phyloP scores from a whole-genome alignment of 2,888 invertebrate genomes.

The Oligia strigilis region DNA sequence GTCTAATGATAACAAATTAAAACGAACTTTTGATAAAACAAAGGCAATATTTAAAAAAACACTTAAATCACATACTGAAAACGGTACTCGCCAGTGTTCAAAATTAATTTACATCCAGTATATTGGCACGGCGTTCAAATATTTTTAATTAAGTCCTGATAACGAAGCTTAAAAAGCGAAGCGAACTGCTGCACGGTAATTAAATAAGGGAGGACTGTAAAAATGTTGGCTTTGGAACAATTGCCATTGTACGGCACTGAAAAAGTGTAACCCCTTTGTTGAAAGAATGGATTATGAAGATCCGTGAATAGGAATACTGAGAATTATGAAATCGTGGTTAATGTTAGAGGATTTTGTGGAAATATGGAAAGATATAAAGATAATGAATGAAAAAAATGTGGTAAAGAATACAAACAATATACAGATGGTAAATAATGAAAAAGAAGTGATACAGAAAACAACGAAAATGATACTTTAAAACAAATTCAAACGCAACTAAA shows the following conservation, averaged over 20 bases:
- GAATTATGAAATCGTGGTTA: conserved; percentile 10
- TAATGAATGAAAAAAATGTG: neutral
- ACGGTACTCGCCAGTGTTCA: neutral
- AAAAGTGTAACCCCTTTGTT: conserved; percentile 51
- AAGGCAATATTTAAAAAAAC: neutral
- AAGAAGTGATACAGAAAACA: neutral
- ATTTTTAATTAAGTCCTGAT: conserved; percentile 43
- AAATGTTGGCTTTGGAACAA: conserved; percentile 46
- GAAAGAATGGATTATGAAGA: conserved; percentile 47
- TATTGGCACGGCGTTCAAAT: conserved; percentile 11
- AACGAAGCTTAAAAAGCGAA: conserved; percentile 41
- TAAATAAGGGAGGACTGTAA: conserved; percentile 39
- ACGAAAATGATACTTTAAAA: neutral
- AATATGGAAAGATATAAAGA: conserved; percentile 3
- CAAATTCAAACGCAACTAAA: neutral
- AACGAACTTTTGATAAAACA: neutral
- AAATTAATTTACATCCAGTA: conserved; percentile 10
- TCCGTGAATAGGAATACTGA: conserved; percentile 25
- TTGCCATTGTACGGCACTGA: conserved; percentile 46
- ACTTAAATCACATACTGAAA: conserved; percentile 10
- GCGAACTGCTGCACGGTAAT: conserved; percentile 31
- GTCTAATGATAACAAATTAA: neutral
- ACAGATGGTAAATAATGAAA: neutral
- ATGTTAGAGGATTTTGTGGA: conserved; percentile 18
- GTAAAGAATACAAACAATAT: neutral